A percentile compares a stretch with the other conserved stretches of the same genome.
Evolutionary conservation across 2,888 invertebrate genomes (phyloP).

Genomic region (Galerucella nymphaeae): DNA sequence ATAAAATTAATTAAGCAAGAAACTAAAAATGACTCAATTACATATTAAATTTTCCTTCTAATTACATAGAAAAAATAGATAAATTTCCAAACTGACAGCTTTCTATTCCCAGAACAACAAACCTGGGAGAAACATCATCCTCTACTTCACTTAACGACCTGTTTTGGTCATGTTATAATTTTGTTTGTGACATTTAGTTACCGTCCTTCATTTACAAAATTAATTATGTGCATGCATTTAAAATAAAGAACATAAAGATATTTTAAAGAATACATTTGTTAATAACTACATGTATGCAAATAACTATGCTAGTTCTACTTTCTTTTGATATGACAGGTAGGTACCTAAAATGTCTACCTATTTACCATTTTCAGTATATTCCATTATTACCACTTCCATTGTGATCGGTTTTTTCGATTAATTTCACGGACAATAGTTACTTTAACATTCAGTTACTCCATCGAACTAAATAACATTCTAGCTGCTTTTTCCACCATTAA

Average conservation of each 20-base stretch:
- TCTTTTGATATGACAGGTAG: too few species aligned
- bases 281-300: too few species aligned
- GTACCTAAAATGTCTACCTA: too few species aligned
- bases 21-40: background rate
- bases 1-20: background rate
- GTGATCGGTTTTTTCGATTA: too few species aligned
- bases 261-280: too few species aligned
- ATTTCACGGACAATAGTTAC: too few species aligned
- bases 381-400: too few species aligned
- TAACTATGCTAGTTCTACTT: too few species aligned
- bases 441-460: too few species aligned
- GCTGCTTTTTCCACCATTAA: too few species aligned
- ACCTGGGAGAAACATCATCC: background rate
- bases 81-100: background rate
- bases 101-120: background rate
- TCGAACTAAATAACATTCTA: too few species aligned
- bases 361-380: too few species aligned
- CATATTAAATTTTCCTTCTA: background rate
- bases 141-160: background rate
- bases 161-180: background rate
- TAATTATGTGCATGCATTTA: background rate
- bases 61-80: background rate
- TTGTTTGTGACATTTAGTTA: background rate
- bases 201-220: background rate
- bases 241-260: background rate